phyloP scores from a whole-genome alignment of 2,797 vertebrate genomes.

The Malurus leucopterus region DNA sequence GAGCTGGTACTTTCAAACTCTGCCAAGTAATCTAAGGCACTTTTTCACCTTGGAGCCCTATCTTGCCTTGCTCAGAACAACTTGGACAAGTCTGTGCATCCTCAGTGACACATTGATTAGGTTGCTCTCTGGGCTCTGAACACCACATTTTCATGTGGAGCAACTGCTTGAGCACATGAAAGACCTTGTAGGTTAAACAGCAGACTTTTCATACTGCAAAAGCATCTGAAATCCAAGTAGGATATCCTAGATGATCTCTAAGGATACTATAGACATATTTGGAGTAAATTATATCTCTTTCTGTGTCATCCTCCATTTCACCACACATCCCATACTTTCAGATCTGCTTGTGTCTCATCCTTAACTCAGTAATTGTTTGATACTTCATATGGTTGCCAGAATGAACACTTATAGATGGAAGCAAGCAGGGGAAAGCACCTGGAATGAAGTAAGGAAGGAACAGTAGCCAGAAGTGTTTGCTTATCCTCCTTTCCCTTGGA shows the following conservation, averaged over 20 bases:
- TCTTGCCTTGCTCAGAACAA: background rate
- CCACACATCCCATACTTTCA: background rate
- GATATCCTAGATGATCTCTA: background rate
- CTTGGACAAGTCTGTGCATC: background rate
- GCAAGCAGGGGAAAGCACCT: background rate
- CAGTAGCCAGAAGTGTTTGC: background rate
- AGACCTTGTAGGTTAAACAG: background rate
- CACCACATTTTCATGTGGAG: background rate
- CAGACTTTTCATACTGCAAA: background rate
- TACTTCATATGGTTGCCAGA: background rate
- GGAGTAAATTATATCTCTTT: background rate
- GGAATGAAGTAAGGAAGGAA: background rate
- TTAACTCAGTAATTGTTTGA: background rate
- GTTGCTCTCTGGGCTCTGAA: background rate
- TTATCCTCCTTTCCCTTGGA: background rate
- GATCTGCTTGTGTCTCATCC: background rate
- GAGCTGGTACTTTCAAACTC: background rate
- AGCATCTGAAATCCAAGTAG: background rate
- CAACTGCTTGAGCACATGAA: background rate
- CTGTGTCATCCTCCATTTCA: background rate
- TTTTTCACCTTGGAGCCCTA: background rate
- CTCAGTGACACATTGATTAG: background rate
- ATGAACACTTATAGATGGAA: accelerated
- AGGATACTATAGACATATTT: background rate
- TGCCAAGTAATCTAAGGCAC: background rate